Percentiles rank a stretch among this genome's conserved stretches.
Evolutionary conservation across 2,888 invertebrate species (phyloP).

Genomic region (Eugnorisma glareosa): DNA sequence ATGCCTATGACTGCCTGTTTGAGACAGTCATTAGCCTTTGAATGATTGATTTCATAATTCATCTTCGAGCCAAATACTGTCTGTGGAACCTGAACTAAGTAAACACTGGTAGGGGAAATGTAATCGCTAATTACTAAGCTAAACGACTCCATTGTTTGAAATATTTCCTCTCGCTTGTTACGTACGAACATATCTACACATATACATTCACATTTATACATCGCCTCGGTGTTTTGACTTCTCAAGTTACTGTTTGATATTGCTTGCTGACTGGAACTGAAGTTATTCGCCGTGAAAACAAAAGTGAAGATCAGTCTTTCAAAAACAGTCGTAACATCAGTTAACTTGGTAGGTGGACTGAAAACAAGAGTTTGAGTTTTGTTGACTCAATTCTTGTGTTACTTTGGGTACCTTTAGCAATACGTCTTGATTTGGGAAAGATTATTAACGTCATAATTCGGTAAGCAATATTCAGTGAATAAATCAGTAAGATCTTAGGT

Average conservation of each 20-base stretch:
- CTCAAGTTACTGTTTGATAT: conserved; percentile 35
- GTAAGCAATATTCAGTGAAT: background rate
- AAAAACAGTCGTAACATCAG: background rate
- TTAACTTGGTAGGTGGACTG: background rate
- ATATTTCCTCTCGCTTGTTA: conserved; percentile 49
- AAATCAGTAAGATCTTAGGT: background rate
- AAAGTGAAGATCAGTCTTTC: background rate
- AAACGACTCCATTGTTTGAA: conserved; percentile 64
- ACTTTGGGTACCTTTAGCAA: background rate
- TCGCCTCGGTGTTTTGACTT: conserved; percentile 24
- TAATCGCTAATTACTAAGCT: conserved; percentile 65
- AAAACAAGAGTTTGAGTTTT: background rate
- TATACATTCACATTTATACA: background rate
- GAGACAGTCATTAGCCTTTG: too few species aligned
- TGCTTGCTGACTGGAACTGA: background rate
- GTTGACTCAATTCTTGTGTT: background rate
- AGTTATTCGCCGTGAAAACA: conserved; percentile 14
- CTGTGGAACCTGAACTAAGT: background rate
- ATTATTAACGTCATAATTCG: background rate
- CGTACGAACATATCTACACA: background rate
- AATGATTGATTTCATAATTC: background rate
- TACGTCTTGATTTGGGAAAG: background rate
- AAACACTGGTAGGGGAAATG: conserved; percentile 49
- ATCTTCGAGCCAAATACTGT: background rate
- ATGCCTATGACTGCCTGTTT: background rate